These are phyloP conservation scores for Rousettus madagascariensis DNA, from an alignment of 2,797 vertebrate species.

Conservation along the genomic window DNA sequence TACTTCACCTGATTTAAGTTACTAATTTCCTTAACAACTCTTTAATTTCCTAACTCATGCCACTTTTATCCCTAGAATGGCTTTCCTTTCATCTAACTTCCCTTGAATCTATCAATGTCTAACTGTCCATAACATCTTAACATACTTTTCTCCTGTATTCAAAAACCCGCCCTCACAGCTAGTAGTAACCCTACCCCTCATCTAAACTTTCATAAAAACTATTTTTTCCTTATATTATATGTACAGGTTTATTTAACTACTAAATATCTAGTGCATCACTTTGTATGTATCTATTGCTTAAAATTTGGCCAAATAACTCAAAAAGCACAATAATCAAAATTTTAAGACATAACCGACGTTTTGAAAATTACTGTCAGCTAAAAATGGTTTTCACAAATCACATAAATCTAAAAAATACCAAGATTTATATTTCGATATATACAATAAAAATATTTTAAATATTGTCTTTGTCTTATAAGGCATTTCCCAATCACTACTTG, in stretches of 20 bases:
- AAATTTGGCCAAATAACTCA: constrained; percentile 1
- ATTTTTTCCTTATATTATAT: background rate
- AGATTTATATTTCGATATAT: background rate
- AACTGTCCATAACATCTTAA: background rate
- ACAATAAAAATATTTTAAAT: background rate
- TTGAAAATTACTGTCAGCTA: constrained; percentile 9
- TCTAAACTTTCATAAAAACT: background rate
- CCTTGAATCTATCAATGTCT: background rate
- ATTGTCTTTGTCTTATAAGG: background rate
- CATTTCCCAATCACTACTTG: constrained; percentile 35
- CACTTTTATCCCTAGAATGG: background rate
- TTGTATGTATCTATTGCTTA: background rate
- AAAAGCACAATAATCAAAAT: constrained; percentile 40
- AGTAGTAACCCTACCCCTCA: background rate
- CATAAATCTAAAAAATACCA: background rate
- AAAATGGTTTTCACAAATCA: constrained; percentile 7
- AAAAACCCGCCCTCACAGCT: background rate
- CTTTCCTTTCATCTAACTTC: background rate
- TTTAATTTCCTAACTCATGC: background rate
- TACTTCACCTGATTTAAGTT: background rate
- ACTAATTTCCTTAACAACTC: background rate
- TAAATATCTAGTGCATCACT: background rate
- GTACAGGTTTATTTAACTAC: background rate
- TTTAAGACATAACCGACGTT: background rate
- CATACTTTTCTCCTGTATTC: background rate